These are phyloP conservation scores for Hypsibius dujardini DNA, from an alignment of 1,140 invertebrate species.

Conservation along the genomic window DNA sequence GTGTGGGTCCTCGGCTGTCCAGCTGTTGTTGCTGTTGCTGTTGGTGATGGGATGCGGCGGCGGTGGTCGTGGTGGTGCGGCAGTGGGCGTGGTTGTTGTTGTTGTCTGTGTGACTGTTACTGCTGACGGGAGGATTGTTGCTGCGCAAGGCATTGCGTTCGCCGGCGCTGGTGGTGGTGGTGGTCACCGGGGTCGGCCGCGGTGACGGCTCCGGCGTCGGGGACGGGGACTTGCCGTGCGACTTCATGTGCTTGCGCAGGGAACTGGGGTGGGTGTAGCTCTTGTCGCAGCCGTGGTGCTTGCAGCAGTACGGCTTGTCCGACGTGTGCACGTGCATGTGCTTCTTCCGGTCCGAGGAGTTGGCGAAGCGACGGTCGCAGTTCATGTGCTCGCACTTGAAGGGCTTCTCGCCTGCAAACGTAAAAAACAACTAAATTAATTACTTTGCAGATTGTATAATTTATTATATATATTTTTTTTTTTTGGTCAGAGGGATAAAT, in stretches of 20 bases:
- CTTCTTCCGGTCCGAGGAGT: conserved; percentile 95
- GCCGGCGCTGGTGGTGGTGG: no score
- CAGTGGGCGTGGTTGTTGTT: conserved; percentile 28
- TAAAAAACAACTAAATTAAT: conserved; percentile 19
- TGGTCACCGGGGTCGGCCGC: no score
- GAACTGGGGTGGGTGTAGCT: conserved; percentile 96
- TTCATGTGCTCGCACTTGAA: conserved; percentile 94
- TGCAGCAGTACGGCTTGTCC: conserved; percentile 97
- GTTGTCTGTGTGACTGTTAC: no score
- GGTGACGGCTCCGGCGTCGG: no score
- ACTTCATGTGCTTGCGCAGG: conserved; percentile 92
- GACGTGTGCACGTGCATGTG: conserved; percentile 98
- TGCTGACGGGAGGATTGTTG: no score
- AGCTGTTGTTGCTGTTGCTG: no score
- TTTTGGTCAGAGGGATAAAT: neutral
- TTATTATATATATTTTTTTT: neutral
- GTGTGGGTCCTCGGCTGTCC: neutral
- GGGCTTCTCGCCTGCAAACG: conserved; percentile 85
- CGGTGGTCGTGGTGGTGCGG: neutral
- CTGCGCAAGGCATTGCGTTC: no score
- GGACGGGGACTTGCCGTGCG: conserved; percentile 39
- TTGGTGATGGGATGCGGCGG: neutral
- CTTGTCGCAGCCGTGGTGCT: conserved; percentile 88
- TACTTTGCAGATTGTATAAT: neutral
- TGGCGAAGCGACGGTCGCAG: conserved; percentile 90